Conservation (phyloP, 23 tunicate species). For the Clavelina lepadiformis region DNA sequence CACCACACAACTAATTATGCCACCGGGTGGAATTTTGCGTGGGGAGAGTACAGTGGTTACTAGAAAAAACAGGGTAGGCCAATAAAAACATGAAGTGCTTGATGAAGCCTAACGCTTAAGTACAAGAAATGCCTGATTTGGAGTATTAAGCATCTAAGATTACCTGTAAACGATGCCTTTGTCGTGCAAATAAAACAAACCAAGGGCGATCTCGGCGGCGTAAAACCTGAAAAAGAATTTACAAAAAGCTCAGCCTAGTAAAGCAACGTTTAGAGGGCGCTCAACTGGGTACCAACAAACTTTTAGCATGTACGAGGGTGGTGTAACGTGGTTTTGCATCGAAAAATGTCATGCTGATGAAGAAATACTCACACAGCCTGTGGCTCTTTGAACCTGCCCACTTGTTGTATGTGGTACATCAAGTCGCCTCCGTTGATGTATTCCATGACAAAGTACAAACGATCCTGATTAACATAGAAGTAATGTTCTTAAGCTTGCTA, state of each 20-base stretch:
- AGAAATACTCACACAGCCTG: conserved; percentile 76
- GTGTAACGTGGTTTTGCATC: background rate
- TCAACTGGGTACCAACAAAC: background rate
- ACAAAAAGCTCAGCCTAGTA: too few relatives aligned
- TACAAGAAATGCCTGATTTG: too few relatives aligned
- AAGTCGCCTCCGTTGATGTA: conserved; percentile 94
- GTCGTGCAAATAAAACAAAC: conserved; percentile 87
- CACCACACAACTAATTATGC: too few relatives aligned
- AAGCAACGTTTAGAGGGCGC: background rate
- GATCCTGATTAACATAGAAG: conserved; percentile 37
- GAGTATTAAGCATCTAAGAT: background rate
- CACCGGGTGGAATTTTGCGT: too few relatives aligned
- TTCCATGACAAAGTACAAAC: conserved; percentile 98
- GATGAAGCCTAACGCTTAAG: too few relatives aligned
- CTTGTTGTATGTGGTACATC: conserved; percentile 96
- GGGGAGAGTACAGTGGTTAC: too few relatives aligned
- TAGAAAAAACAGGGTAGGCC: too few relatives aligned
- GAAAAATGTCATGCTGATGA: background rate
- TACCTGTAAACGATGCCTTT: conserved; percentile 95
- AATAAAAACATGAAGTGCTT: too few relatives aligned
- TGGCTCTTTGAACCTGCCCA: conserved; percentile 95
- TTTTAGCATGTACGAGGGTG: background rate
- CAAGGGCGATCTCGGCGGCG: conserved; percentile 95
- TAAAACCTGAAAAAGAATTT: conserved; percentile 74
- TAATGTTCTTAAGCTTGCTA: background rate